Conservation (phyloP, 2,113 vertebrate genomes). For the Cricetomys ansorgei region DNA sequence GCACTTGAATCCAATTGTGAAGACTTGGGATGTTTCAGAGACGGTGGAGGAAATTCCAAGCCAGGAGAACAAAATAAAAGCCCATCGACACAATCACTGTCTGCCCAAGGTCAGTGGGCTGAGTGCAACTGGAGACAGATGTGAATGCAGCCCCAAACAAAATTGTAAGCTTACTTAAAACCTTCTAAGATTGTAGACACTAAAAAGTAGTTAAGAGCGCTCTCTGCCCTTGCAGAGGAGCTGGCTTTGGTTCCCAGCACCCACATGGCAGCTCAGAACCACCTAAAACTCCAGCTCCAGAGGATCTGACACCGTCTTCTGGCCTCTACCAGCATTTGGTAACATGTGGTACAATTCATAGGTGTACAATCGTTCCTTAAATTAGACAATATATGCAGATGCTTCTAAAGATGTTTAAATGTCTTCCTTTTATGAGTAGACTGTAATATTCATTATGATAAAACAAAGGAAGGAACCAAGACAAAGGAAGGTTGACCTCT, state of each 20-base stretch:
- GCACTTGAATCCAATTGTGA: not conserved
- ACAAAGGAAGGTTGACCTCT: not conserved
- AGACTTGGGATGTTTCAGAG: not conserved
- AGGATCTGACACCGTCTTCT: not conserved
- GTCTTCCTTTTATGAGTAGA: not conserved
- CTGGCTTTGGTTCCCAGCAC: not conserved
- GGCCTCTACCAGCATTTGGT: not conserved
- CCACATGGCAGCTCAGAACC: not conserved
- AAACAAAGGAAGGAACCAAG: not conserved
- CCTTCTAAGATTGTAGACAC: not conserved
- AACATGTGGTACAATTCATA: too few species aligned
- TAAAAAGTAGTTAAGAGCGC: too few species aligned
- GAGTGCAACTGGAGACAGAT: not conserved
- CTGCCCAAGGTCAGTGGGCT: not conserved
- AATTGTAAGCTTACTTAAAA: not conserved
- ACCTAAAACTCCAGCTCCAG: not conserved
- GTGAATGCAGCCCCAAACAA: not conserved
- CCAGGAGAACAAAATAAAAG: not conserved
- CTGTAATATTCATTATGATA: not conserved
- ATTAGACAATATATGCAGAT: not conserved
- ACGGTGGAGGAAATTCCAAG: not conserved
- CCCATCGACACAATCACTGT: not conserved
- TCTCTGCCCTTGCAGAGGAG: not conserved
- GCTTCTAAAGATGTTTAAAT: not conserved
- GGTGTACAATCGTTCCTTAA: not conserved